Conservation (phyloP, 2,113 vertebrate species). For the Actenoides lindsayi region DNA sequence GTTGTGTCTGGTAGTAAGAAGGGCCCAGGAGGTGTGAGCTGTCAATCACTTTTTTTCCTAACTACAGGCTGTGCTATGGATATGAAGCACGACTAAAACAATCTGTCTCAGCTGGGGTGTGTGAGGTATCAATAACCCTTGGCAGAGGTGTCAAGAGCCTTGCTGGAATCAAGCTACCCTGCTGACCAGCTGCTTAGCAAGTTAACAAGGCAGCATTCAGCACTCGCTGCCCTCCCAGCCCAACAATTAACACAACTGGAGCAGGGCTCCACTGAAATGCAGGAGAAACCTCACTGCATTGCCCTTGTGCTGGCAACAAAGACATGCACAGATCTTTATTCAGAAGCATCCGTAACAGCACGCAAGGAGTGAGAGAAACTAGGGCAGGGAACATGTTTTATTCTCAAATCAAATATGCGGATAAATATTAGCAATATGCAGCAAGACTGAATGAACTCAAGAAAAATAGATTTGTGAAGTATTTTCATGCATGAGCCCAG, state of each 20-base stretch:
- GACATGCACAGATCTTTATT: conserved; percentile 36
- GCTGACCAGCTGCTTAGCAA: conserved; percentile 85
- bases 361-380: not conserved
- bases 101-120: conserved; percentile 84
- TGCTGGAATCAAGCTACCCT: conserved; percentile 81
- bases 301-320: conserved; percentile 12
- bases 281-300: conserved; percentile 17
- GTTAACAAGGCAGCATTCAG: conserved; percentile 79
- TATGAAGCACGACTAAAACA: conserved; percentile 82
- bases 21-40: conserved; percentile 86
- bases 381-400: not conserved
- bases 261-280: conserved; percentile 51
- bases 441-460: not conserved
- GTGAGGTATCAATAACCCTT: conserved; percentile 85
- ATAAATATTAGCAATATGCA: not conserved
- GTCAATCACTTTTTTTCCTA: conserved; percentile 81
- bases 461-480: not conserved
- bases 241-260: conserved; percentile 81
- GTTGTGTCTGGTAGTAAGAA: conserved; percentile 87
- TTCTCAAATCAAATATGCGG: not conserved
- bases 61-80: conserved; percentile 80
- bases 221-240: conserved; percentile 55
- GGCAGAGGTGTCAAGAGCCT: conserved; percentile 82
- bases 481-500: not conserved
- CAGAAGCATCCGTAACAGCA: not conserved